A percentile compares a stretch with the other conserved stretches of the same genome.
Evolutionary conservation across 2,113 vertebrate species (phyloP).

Genomic region (Caranx ignobilis): DNA sequence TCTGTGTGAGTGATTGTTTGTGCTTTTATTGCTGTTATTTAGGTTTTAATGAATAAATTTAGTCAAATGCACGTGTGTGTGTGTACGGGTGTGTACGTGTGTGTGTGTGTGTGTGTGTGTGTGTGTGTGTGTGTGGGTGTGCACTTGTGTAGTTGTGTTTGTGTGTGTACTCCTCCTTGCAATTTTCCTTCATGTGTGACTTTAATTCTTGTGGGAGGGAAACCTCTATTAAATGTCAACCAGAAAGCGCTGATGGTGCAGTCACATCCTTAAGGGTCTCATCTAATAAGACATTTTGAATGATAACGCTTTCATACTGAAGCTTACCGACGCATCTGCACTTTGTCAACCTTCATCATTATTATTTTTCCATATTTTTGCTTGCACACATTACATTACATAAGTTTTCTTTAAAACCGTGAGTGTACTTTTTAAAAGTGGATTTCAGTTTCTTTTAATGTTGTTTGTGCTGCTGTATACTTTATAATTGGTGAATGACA

Average conservation of each 20-base stretch:
- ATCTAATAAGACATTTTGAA: conserved; percentile 39
- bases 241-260: conserved; percentile 53
- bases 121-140: neutral
- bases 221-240: conserved; percentile 57
- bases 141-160: conserved; percentile 3
- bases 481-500: conserved; percentile 27
- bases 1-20: too few species aligned
- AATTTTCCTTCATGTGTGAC: conserved; percentile 41
- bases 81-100: too few species aligned
- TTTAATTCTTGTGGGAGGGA: conserved; percentile 41
- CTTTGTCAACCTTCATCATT: neutral
- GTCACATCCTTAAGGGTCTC: conserved; percentile 23
- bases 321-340: conserved; percentile 12
- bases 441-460: conserved; percentile 23
- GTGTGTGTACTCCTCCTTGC: conserved; percentile 10
- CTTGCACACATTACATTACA: neutral
- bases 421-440: neutral
- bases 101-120: neutral
- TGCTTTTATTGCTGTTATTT: too few species aligned
- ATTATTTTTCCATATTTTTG: neutral
- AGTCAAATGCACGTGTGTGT: too few species aligned
- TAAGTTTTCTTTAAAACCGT: conserved; percentile 6
- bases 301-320: conserved; percentile 41
- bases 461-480: conserved; percentile 11
- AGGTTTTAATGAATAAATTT: too few species aligned